Percentiles rank a stretch among this genome's conserved stretches.
phyloP scores from a whole-genome alignment of 2,888 invertebrate genomes.

The Aplocera efformata region DNA sequence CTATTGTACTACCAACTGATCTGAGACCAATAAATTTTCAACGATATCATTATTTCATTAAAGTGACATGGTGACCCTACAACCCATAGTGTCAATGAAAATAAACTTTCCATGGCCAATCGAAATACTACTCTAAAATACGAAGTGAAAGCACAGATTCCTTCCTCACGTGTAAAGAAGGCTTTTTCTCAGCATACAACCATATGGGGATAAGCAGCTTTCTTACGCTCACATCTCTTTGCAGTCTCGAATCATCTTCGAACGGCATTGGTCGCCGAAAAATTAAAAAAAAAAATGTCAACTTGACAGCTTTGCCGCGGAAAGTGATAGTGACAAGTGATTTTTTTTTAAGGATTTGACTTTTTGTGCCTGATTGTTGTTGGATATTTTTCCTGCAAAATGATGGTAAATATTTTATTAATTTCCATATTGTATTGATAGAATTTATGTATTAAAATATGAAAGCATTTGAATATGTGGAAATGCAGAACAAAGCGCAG shows the following conservation, averaged over 20 bases:
- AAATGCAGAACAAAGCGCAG: too few species aligned
- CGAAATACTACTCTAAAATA: constrained; percentile 6
- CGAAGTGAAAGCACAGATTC: neutral
- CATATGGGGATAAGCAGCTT: constrained; percentile 57
- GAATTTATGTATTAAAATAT: constrained; percentile 7
- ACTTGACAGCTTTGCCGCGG: constrained; percentile 31
- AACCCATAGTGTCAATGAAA: constrained; percentile 25
- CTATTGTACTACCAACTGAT: too few species aligned
- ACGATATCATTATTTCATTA: neutral
- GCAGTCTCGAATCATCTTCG: constrained; percentile 34
- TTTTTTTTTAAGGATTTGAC: constrained; percentile 28
- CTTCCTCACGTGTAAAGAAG: too few species aligned
- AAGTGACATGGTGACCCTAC: constrained; percentile 21
- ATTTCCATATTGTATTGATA: neutral
- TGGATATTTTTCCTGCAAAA: constrained; percentile 34
- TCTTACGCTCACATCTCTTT: constrained; percentile 44
- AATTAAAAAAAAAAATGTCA: constrained; percentile 31
- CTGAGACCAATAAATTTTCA: too few species aligned
- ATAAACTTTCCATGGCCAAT: constrained; percentile 1
- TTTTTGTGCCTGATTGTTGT: constrained; percentile 29
- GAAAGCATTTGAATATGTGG: too few species aligned
- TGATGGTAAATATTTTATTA: constrained; percentile 35
- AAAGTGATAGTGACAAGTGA: constrained; percentile 39
- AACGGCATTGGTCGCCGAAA: constrained; percentile 33
- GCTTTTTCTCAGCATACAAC: constrained; percentile 4